Conservation (phyloP, 2,113 vertebrate species). For the Conger conger region DNA sequence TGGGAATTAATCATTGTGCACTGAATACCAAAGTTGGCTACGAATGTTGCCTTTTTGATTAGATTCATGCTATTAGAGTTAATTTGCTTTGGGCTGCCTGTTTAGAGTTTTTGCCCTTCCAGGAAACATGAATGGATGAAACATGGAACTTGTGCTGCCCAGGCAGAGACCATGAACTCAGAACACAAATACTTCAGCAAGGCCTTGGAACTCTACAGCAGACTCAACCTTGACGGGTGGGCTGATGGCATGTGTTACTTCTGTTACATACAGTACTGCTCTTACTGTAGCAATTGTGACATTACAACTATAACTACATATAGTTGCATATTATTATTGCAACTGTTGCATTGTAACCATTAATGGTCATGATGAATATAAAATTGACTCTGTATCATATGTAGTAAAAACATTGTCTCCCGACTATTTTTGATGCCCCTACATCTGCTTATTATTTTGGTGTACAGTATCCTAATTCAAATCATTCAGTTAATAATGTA, state of each 20-base stretch:
- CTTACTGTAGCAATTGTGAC: background rate
- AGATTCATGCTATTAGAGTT: background rate
- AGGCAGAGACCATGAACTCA: constrained; percentile 40
- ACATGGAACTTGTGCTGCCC: constrained; percentile 53
- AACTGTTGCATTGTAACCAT: background rate
- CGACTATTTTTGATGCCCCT: background rate
- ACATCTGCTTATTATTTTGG: background rate
- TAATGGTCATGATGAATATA: background rate
- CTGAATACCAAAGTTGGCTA: background rate
- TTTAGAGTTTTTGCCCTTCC: background rate
- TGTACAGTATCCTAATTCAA: background rate
- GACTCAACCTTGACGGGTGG: constrained; percentile 45
- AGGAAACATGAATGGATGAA: constrained; percentile 58
- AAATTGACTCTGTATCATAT: background rate
- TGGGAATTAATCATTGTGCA: background rate
- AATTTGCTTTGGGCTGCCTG: background rate
- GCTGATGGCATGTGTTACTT: background rate
- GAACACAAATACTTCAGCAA: constrained; percentile 57
- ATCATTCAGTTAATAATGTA: too few species aligned
- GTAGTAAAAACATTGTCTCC: background rate
- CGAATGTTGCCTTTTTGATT: background rate
- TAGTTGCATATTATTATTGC: background rate
- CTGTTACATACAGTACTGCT: too few species aligned
- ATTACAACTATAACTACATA: background rate
- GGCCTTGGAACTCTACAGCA: constrained; percentile 52